These are phyloP conservation scores for Australoheros facetus DNA, from an alignment of 2,797 vertebrate species.

Conservation along the genomic window DNA sequence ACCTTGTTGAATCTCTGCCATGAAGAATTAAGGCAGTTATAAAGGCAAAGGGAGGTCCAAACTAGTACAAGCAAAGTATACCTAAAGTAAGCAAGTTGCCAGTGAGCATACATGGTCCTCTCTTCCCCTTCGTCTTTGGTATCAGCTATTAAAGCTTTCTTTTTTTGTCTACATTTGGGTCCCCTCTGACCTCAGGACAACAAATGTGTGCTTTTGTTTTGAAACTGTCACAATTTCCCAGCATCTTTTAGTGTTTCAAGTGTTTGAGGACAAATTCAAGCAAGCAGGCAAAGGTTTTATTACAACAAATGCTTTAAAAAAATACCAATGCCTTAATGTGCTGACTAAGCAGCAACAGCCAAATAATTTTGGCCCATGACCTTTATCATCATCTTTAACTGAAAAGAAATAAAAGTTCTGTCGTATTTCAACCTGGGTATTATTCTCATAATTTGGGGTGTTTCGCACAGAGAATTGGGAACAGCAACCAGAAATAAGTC, in stretches of 20 bases:
- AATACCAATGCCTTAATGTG: neutral
- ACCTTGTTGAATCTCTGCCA: neutral
- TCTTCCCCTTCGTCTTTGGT: neutral
- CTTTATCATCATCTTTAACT: neutral
- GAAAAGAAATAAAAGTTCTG: neutral
- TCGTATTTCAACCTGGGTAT: neutral
- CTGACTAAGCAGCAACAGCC: neutral
- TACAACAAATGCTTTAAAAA: neutral
- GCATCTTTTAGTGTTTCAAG: neutral
- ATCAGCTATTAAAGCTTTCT: neutral
- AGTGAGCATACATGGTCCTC: rapidly evolving
- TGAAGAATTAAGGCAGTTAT: neutral
- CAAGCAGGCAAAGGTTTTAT: neutral
- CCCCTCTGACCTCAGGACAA: neutral
- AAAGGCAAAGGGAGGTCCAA: neutral
- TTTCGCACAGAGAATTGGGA: neutral
- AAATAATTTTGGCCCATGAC: neutral
- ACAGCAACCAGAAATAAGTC: neutral
- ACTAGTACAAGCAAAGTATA: no score
- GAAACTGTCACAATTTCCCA: no score
- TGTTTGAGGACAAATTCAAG: neutral
- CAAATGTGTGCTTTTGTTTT: neutral
- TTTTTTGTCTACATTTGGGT: rapidly evolving
- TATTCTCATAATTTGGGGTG: neutral
- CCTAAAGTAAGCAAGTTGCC: neutral